Evolutionary conservation across 1,140 invertebrate genomes (phyloP).

Genomic region (Atta texana): DNA sequence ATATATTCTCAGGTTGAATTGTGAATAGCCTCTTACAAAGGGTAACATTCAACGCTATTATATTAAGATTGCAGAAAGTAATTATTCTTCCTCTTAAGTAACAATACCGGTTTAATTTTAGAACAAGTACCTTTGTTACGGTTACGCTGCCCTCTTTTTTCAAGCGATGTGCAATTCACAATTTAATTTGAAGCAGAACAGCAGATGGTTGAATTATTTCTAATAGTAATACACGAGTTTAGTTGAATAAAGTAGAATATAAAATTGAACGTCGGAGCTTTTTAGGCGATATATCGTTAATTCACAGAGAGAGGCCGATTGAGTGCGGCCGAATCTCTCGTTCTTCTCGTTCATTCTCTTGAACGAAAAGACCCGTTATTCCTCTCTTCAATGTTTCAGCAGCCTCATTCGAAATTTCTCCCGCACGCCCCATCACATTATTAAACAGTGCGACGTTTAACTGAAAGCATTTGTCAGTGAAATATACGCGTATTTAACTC

Average conservation of each 20-base stretch:
- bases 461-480: constrained; percentile 64
- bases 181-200: not conserved
- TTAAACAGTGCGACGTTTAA: constrained; percentile 60
- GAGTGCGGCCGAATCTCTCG: constrained; percentile 22
- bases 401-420: constrained; percentile 41
- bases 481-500: constrained; percentile 66
- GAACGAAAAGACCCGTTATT: constrained; percentile 7
- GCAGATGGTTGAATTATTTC: constrained; percentile 11
- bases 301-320: constrained; percentile 39
- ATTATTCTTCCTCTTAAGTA: constrained; percentile 27
- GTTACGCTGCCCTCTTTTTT: not conserved
- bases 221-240: constrained; percentile 33
- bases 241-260: constrained; percentile 36
- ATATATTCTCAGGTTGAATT: not conserved
- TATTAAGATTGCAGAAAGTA: constrained; percentile 18
- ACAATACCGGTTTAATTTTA: constrained; percentile 32
- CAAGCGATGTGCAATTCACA: not conserved
- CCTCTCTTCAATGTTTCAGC: constrained; percentile 29
- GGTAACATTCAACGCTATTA: not conserved
- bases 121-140: constrained; percentile 14
- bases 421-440: constrained; percentile 16
- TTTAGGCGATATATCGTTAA: constrained; percentile 44
- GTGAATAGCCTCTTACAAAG: constrained; percentile 23
- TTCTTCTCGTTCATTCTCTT: not conserved
- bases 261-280: constrained; percentile 30